Base-by-base conservation (phyloP, 92 coral and sea anemone genomes). In the Zoanthus gigantus region DNA sequence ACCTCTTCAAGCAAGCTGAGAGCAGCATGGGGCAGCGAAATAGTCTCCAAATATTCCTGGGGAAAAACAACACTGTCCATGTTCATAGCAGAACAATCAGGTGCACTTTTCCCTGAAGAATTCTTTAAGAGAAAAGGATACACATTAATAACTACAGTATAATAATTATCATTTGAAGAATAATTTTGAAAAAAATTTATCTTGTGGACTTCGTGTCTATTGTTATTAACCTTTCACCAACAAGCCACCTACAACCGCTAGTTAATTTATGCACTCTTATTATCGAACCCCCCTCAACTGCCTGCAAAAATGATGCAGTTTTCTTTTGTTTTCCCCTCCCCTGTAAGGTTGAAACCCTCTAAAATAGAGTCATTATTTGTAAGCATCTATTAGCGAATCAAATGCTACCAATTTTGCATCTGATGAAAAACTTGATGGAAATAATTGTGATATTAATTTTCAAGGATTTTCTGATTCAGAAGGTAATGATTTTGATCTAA, bases 21-120 rank as follows among this genome's bases (percentile, higher is more conserved):
- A 11, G 95, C 95, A 30, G 97, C 94, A 74, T 72, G 90, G 34
- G 87, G 95, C 0, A 94, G 93, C 11, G 97, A 90, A 34, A 94
- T 53, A 17, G 88, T 34, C 4, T 85, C 75, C 42, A 84, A 86
- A 57, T 52, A 53, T 32, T 53, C 67, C 7, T 57, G 66, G 13
- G 6, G 29, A 28, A 77, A 53, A 13, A 30, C 4, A 30, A n/a
- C 82, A 77, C 15, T 77, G 28, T 77, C 82, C 13, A 31, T 4
- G 29, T 31, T 32, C 45, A 37, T 16, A 52, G 47, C 15, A 11
- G 82, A 54, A 0, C 9, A 34, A 52, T 77, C 82, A 30, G 66
- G 29, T 3, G 68, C 29, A 2, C 45, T 77, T 0, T 23, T 12
- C 6, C 12, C 82, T 8, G 82, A 77, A 28, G 82, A 66, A 14